Percentiles rank a stretch among this genome's conserved stretches.
phyloP scores from a whole-genome alignment of 2,113 vertebrate genomes.

The Oncorhynchus masou region DNA sequence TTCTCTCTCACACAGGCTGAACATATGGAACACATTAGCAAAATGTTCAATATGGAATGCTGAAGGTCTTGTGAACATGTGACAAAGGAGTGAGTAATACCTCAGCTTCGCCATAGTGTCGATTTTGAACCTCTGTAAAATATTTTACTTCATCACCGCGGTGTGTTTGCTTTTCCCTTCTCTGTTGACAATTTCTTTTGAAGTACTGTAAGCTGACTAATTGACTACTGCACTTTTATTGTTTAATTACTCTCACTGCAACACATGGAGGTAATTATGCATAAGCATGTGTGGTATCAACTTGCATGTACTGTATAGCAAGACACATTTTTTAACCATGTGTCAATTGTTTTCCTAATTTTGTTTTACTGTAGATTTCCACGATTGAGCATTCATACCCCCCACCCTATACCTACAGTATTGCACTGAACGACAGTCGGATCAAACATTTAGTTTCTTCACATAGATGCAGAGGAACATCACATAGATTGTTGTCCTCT shows the following conservation, averaged over 20 bases:
- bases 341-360: too few relatives aligned
- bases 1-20: background rate
- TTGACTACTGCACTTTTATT: constrained; percentile 53
- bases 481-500: background rate
- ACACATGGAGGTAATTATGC: constrained; percentile 51
- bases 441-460: background rate
- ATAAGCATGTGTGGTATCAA: constrained; percentile 10
- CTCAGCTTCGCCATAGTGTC: background rate
- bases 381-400: background rate
- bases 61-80: constrained; percentile 42
- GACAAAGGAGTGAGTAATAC: constrained; percentile 28
- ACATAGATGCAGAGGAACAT: background rate
- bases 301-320: constrained; percentile 9
- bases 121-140: constrained; percentile 6
- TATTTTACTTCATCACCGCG: background rate
- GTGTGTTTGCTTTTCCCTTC: background rate
- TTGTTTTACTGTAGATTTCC: too few relatives aligned
- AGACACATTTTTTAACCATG: background rate
- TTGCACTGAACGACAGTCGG: background rate
- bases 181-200: background rate
- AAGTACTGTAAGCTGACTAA: constrained; percentile 40
- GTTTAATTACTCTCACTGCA: constrained; percentile 51
- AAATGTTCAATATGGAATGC: constrained; percentile 25
- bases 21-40: constrained; percentile 42
- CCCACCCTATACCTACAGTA: background rate